A percentile compares a stretch with the other conserved stretches of the same genome.
These are phyloP conservation scores for Lysandra bellargus DNA, from an alignment of 2,888 invertebrate genomes.

Conservation along the genomic window DNA sequence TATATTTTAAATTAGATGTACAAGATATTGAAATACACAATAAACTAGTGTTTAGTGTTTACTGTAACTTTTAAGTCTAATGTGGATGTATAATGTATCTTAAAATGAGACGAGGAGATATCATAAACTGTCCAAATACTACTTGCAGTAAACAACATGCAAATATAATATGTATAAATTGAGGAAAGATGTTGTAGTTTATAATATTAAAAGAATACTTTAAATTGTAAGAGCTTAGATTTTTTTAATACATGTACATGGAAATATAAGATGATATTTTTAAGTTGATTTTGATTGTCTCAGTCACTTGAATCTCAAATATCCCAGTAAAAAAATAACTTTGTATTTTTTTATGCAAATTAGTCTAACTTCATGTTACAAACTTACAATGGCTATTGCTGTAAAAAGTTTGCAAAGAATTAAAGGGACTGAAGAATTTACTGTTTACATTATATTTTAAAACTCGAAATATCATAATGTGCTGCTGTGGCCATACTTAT, in stretches of 20 bases:
- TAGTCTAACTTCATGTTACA: no score
- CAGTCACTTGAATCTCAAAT: not conserved
- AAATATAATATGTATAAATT: not conserved
- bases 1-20: conserved; percentile 20
- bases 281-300: conserved; percentile 1
- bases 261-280: conserved; percentile 20
- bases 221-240: conserved; percentile 27
- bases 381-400: no score
- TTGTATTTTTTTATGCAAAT: not conserved
- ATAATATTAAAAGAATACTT: not conserved
- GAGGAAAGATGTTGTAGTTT: conserved; percentile 1
- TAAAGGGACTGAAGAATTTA: not conserved
- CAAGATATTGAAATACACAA: not conserved
- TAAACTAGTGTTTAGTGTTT: not conserved
- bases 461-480: conserved; percentile 51
- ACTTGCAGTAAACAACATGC: not conserved
- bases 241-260: conserved; percentile 14
- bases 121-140: conserved; percentile 13
- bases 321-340: not conserved
- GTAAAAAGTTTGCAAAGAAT: not conserved
- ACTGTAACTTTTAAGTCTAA: not conserved
- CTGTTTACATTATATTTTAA: not conserved
- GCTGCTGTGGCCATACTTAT: conserved; percentile 63
- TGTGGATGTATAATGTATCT: not conserved
- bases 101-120: not conserved